Evolutionary conservation across 2,888 invertebrate genomes (phyloP), one percentile per base, ranked within the genome.

Genomic region (Chrysotoxum bicinctum): DNA sequence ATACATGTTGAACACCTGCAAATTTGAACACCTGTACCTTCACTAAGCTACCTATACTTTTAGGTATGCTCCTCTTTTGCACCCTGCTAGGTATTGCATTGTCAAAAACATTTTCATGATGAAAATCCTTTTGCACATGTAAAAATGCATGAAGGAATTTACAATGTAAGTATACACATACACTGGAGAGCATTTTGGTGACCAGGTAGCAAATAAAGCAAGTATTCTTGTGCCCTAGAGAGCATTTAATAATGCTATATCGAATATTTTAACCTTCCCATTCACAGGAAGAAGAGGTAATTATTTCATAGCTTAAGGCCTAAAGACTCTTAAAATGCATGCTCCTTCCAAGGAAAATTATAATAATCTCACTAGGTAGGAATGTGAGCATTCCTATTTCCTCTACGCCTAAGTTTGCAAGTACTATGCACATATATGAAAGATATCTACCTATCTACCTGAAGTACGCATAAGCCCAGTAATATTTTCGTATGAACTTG

Each of bases 231-330:
- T 62, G 45, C 68, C 66, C 73, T 40, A 58, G 54, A 81, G 72
- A 62, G 50, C 64, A 68, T 73, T 76, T 76, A 85, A 73, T 81
- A 85, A 76, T 62, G 68, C 76, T 50, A 56, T 62, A 74, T 78
- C 54, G 35, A 30, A 50, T 45, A 68, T 84, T 58, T 52, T 45
- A 66, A 68, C 62, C 80, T 69, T 73, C 37, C 32, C 43, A 43
- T 85, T 81, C 68, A 73, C 68, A 77, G 76, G 73, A 76, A 81
- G 52, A 72, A 60, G 69, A 81, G 81, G 73, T 81, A 81, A 77
- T 85, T 85, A 81, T 85, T 81, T 85, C 73, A 77, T 81, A 77
- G 85, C 85, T 85, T 68, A 81, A 37, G 76, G 80, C 73, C 45
- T 81, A 56, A 76, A 64, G 52, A 56, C 52, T 43, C 62, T 81